Percentiles rank a stretch among this genome's conserved stretches.
Conservation (phyloP, 2,888 invertebrate species). For the Epicampocera succincta region DNA sequence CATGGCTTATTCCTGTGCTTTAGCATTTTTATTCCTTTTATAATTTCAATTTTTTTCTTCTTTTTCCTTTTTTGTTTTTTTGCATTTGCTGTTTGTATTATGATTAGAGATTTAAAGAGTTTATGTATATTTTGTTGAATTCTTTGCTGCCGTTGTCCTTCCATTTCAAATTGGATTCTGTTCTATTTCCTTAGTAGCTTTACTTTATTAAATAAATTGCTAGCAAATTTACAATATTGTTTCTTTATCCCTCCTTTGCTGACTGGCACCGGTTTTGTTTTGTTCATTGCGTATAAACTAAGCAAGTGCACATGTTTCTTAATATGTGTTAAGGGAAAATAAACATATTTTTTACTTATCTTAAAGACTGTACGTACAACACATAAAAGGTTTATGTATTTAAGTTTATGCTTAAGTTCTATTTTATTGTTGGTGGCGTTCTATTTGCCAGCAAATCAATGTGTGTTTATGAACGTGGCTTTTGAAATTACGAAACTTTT, state of each 20-base stretch:
- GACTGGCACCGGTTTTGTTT: neutral
- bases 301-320: neutral
- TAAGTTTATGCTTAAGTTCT: constrained; percentile 60
- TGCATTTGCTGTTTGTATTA: constrained; percentile 44
- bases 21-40: constrained; percentile 26
- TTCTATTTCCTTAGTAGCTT: constrained; percentile 48
- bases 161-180: constrained; percentile 51
- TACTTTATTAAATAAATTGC: constrained; percentile 68
- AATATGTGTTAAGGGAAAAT: constrained; percentile 20
- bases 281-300: neutral
- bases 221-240: constrained; percentile 60
- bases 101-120: constrained; percentile 59
- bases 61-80: too few species aligned
- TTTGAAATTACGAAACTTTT: neutral
- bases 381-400: constrained; percentile 12
- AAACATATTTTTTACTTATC: constrained; percentile 30
- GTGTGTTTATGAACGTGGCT: constrained; percentile 26
- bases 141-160: constrained; percentile 3
- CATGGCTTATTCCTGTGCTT: constrained; percentile 15
- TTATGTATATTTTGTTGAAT: constrained; percentile 48
- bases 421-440: constrained; percentile 56
- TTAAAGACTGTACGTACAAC: neutral
- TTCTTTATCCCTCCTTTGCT: constrained; percentile 14
- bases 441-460: constrained; percentile 56
- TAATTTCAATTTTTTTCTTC: constrained; percentile 12